phyloP scores from a whole-genome alignment of 2,888 invertebrate genomes.

The Carcina quercana region DNA sequence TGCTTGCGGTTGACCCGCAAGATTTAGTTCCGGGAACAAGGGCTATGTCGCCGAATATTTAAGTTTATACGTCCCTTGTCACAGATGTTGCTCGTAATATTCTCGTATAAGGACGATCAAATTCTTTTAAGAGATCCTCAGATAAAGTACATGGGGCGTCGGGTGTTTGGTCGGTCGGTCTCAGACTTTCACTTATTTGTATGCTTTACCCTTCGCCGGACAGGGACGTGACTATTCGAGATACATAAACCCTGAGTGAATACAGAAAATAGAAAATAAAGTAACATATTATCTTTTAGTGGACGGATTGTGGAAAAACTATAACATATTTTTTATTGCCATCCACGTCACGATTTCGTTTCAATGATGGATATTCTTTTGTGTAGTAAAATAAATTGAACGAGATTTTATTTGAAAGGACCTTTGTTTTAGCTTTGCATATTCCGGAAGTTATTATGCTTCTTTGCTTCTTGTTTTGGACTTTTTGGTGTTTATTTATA shows the following conservation, averaged over 20 bases:
- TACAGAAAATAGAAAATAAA: slow-evolving; percentile 75
- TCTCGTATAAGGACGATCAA: slow-evolving; percentile 64
- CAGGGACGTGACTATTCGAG: slow-evolving; percentile 73
- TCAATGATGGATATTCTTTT: slow-evolving; percentile 13
- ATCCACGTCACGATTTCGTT: slow-evolving; percentile 24
- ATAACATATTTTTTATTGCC: slow-evolving; percentile 28
- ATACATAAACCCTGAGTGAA: slow-evolving; percentile 74
- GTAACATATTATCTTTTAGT: slow-evolving; percentile 71
- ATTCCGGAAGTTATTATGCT: no score
- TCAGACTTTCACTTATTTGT: slow-evolving; percentile 73
- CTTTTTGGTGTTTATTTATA: no score
- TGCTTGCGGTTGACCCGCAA: neutral
- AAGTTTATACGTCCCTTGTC: slow-evolving; percentile 69
- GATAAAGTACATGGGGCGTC: slow-evolving; percentile 71
- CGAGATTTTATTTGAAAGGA: neutral
- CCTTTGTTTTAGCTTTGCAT: no score
- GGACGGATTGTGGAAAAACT: slow-evolving; percentile 51
- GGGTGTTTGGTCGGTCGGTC: slow-evolving; percentile 62
- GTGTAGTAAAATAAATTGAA: slow-evolving; percentile 7
- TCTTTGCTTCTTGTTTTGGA: no score
- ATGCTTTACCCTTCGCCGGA: slow-evolving; percentile 67
- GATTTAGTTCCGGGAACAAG: slow-evolving; percentile 16
- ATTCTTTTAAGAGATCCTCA: slow-evolving; percentile 72
- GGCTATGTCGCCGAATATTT: slow-evolving; percentile 42
- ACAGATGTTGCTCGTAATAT: slow-evolving; percentile 71